Conservation (phyloP, 2,113 vertebrate species). For the Sphaerodactylus townsendi region DNA sequence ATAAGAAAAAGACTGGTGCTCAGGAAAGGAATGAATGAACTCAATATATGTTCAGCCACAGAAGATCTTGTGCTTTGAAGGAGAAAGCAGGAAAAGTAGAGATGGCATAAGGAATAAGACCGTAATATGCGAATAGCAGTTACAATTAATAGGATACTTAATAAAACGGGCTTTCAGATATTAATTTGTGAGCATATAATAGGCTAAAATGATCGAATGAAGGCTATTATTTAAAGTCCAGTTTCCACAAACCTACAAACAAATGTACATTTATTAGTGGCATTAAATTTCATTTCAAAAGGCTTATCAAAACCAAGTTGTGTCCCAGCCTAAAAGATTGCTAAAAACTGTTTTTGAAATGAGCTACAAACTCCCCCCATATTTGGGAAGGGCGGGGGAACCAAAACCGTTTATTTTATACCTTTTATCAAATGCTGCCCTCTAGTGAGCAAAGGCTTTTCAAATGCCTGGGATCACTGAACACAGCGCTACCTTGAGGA, state of each 20-base stretch:
- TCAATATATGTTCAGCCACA: neutral
- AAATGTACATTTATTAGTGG: constrained; percentile 65
- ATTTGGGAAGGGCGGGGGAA: neutral
- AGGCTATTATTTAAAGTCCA: constrained; percentile 36
- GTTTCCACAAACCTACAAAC: constrained; percentile 56
- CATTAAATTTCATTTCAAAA: constrained; percentile 62
- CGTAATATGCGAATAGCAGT: constrained; percentile 39
- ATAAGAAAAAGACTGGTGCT: constrained; percentile 1
- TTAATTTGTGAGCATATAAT: constrained; percentile 67
- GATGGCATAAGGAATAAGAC: constrained; percentile 9
- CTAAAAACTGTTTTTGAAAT: constrained; percentile 49
- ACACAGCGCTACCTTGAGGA: rapidly evolving
- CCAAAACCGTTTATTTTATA: constrained; percentile 31
- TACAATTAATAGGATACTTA: constrained; percentile 12
- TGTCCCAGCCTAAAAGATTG: constrained; percentile 52
- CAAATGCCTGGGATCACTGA: neutral
- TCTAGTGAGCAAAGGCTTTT: constrained; percentile 69
- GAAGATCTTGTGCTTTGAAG: neutral
- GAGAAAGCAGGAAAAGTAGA: too few relatives aligned
- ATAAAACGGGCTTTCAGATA: constrained; percentile 60
- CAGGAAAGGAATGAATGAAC: rapidly evolving
- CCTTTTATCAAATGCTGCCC: constrained; percentile 84
- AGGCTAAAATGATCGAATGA: constrained; percentile 42
- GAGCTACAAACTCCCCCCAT: constrained; percentile 34
- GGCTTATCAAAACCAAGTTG: constrained; percentile 61